These are phyloP conservation scores for Menidia beryllina DNA, from an alignment of 2,113 vertebrate species.

Conservation along the genomic window DNA sequence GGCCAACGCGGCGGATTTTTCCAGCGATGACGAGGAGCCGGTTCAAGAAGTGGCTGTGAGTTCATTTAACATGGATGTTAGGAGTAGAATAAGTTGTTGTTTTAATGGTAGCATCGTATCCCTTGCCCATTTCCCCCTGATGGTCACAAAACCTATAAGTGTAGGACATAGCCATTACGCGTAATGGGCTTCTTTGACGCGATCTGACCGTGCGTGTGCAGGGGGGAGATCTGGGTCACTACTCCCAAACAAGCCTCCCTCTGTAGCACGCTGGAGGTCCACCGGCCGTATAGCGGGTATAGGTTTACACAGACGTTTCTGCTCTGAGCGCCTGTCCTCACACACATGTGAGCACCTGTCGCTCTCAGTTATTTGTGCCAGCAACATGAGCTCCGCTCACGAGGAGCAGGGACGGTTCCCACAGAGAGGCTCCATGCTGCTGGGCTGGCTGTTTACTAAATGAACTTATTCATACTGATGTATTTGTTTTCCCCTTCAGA, in stretches of 20 bases:
- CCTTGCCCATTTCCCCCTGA: too few species aligned
- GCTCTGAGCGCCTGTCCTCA: conserved; percentile 9
- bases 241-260: conserved; percentile 22
- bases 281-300: conserved; percentile 44
- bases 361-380: conserved; percentile 35
- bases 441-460: background rate
- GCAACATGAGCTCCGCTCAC: background rate
- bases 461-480: background rate
- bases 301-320: conserved; percentile 51
- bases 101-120: background rate
- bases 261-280: conserved; percentile 28
- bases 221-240: conserved; percentile 30
- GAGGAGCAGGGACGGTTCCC: conserved; percentile 6
- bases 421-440: background rate
- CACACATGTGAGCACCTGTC: conserved; percentile 59
- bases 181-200: background rate
- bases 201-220: background rate
- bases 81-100: background rate
- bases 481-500: too few species aligned
- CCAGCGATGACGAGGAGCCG: conserved; percentile 83
- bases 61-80: too few species aligned
- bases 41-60: conserved; percentile 69
- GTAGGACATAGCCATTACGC: background rate
- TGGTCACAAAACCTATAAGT: background rate
- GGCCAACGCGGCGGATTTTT: conserved; percentile 74